Base-by-base conservation (phyloP, 2,113 vertebrate genomes). In the Philantomba maxwellii region DNA sequence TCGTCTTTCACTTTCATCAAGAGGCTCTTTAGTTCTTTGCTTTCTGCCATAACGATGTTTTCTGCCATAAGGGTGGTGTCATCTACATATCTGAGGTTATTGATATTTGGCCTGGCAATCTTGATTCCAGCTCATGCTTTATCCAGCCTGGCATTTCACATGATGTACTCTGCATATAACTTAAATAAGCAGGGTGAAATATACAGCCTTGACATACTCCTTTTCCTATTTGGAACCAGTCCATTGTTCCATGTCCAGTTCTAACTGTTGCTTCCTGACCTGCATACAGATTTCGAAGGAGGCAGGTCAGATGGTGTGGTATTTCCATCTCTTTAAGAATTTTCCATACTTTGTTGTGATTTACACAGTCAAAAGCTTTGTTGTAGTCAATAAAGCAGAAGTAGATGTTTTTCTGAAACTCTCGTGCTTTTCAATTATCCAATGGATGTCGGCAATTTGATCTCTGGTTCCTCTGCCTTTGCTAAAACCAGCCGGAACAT, bases 371-470 rank as follows among this genome's bases (percentile, higher is more conserved):
- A 66, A 66, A 66, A 8, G 16, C 16, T 66, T n/a, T n/a, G 64
- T 17, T 1, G 0, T 66, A 66, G 7, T n/a, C 33, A 66, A 66
- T n/a, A 66, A n/a, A 66, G 33, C 64, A 66, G 64, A 66, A 66
- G 4, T 36, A 66, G 33, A 66, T 36, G 62, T 36, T 66, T 36
- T 36, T 66, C 33, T 66, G 64, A 33, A n/a, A 66, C 16, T n/a
- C 33, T 66, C 0, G 0, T 66, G 33, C 64, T 66, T 66, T 66
- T n/a, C 2, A n/a, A 9, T n/a, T 3, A 66, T n/a, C 16, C 62
- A 66, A 2, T 66, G 62, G 62, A n/a, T 66, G 33, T 66, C 10
- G 33, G 62, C 7, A 66, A n/a, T n/a, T 66, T 66, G 33, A n/a
- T 66, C 16, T 66, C 33, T 19, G 33, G 17, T 66, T 66, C 62